Conservation (phyloP, 2,113 vertebrate genomes). For the Ailurus styani region DNA sequence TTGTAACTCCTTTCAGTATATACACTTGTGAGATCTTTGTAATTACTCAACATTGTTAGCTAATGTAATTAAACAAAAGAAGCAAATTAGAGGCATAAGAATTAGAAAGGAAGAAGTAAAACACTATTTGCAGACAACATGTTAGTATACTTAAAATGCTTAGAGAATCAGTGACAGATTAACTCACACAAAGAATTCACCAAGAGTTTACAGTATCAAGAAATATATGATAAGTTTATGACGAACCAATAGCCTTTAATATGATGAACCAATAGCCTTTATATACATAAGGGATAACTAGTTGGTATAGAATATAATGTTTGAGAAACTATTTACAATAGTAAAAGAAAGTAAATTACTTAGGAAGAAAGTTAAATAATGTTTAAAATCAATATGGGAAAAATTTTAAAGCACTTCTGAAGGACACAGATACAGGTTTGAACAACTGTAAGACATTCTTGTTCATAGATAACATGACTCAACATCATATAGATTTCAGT, state of each 20-base stretch:
- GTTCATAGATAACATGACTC: background rate
- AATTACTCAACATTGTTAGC: background rate
- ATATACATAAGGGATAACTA: background rate
- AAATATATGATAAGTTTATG: no score
- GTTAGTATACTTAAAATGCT: background rate
- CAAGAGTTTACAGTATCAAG: background rate
- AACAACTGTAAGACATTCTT: background rate
- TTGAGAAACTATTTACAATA: background rate
- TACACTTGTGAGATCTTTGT: background rate
- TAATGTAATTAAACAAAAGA: background rate
- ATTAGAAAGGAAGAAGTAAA: background rate
- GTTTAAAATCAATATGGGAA: background rate
- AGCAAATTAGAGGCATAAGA: background rate
- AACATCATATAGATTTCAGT: background rate
- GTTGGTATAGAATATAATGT: background rate
- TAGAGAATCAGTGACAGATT: background rate
- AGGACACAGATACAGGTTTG: background rate
- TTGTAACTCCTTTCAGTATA: background rate
- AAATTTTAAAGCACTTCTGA: background rate
- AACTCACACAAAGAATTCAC: background rate
- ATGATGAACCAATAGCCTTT: background rate
- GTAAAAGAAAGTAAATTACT: background rate
- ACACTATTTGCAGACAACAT: background rate
- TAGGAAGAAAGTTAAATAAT: background rate
- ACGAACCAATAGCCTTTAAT: background rate